Conservation (phyloP, 2,888 invertebrate genomes). For the Cartodere bifasciata region DNA sequence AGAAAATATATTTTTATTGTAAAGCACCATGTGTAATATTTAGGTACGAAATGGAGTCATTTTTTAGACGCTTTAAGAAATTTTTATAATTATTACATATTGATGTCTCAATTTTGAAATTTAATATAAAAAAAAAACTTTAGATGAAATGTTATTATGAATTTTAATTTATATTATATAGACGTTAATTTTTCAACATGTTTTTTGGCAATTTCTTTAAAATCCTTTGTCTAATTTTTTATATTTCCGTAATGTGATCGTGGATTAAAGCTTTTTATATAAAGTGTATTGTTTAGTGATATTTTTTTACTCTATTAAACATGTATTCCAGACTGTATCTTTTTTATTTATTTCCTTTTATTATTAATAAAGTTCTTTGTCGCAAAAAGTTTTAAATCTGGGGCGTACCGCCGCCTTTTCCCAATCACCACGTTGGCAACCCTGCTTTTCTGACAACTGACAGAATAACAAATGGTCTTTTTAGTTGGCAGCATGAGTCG, state of each 20-base stretch:
- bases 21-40: conserved; percentile 5
- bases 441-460: no score
- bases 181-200: conserved; percentile 18
- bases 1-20: conserved; percentile 15
- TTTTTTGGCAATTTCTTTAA: conserved; percentile 20
- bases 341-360: no score
- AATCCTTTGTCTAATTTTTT: conserved; percentile 23
- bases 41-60: conserved; percentile 17
- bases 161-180: conserved; percentile 19
- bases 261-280: conserved; percentile 35
- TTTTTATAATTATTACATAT: conserved; percentile 27
- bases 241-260: conserved; percentile 34
- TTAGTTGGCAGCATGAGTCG: no score
- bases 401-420: no score
- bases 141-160: conserved; percentile 17
- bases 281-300: conserved; percentile 36
- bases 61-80: conserved; percentile 20
- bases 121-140: conserved; percentile 22
- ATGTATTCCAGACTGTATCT: conserved; percentile 28
- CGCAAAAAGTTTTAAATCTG: no score
- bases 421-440: no score
- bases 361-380: no score
- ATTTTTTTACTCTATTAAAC: conserved; percentile 37
- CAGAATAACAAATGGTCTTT: no score
- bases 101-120: conserved; percentile 27